Base-by-base conservation (phyloP, 2,888 invertebrate genomes). In the Chouioia cunea region DNA sequence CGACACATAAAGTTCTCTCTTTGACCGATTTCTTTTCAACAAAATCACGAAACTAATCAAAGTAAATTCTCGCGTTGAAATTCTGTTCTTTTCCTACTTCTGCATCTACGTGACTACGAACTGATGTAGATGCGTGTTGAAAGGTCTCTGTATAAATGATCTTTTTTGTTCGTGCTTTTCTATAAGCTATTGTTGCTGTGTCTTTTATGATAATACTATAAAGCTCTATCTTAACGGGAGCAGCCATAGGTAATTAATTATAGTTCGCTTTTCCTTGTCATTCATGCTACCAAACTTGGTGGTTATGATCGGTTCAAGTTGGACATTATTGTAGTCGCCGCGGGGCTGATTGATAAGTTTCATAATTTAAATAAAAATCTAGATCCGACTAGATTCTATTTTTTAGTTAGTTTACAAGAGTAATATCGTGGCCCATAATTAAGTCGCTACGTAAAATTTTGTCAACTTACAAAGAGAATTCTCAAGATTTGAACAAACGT, bases 241-340 rank as follows among this genome's bases (percentile, higher is more conserved):
- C 52, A 64, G 59, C 46, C 50, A n/a, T 46, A 18, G 58, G 43
- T 56, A 65, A 70, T 70, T 70, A 70, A 70, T 70, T 70, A 60
- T 46, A 20, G 18, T 23, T 59, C 47, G 44, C 36, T 50, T 70
- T 67, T 70, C 65, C 48, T 15, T 50, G 44, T 18, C 60, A 62
- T 70, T 70, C 46, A 57, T 56, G 47, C 36, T 10, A 60, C n/a
- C n/a, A n/a, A n/a, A 47, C 48, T 62, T n/a, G 22, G 16, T 23
- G 43, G 23, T 59, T 70, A 70, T 70, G 58, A 47, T 58, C 36
- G 58, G 47, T 15, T 27, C 8, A 22, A 8, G 27, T 8, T 2
- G 47, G 50, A 59, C 12, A 43, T 18, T 46, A 65, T 54, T n/a
- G 6, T 20, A 15, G 14, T 0, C 10, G 44, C 50, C 0, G 14